Conservation (phyloP, 1,140 invertebrate species). For the Drosophila hydei region DNA sequence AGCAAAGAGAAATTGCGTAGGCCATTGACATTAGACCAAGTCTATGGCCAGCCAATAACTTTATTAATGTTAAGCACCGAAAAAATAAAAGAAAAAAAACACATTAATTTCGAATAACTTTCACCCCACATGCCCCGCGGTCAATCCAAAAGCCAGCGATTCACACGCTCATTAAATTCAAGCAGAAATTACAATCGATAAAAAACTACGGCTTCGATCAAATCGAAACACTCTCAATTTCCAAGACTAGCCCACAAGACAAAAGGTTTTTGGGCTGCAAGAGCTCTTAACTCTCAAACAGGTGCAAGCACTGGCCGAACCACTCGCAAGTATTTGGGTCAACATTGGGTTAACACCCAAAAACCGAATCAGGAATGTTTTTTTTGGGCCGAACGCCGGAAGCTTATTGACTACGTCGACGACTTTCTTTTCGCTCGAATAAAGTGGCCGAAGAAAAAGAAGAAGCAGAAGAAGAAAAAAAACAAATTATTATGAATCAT, state of each 20-base stretch:
- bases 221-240: slow-evolving; percentile 77
- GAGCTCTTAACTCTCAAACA: slow-evolving; percentile 39
- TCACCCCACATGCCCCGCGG: slow-evolving; percentile 57
- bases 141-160: slow-evolving; percentile 34
- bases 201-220: slow-evolving; percentile 27
- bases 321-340: slow-evolving; percentile 66
- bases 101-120: slow-evolving; percentile 46
- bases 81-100: slow-evolving; percentile 8
- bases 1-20: slow-evolving; percentile 75
- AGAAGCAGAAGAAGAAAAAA: not conserved
- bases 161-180: slow-evolving; percentile 74
- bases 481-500: slow-evolving; percentile 66
- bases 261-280: slow-evolving; percentile 5
- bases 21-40: slow-evolving; percentile 62
- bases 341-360: slow-evolving; percentile 67
- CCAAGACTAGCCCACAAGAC: slow-evolving; percentile 10
- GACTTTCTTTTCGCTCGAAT: slow-evolving; percentile 72
- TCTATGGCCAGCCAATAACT: slow-evolving; percentile 34
- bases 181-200: slow-evolving; percentile 30
- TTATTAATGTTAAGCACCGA: slow-evolving; percentile 48
- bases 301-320: slow-evolving; percentile 33
- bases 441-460: slow-evolving; percentile 13
- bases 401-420: slow-evolving; percentile 58
- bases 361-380: slow-evolving; percentile 43
- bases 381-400: slow-evolving; percentile 59